These are phyloP conservation scores for Eumaeus atala DNA, from an alignment of 1,140 invertebrate genomes.

Conservation along the genomic window DNA sequence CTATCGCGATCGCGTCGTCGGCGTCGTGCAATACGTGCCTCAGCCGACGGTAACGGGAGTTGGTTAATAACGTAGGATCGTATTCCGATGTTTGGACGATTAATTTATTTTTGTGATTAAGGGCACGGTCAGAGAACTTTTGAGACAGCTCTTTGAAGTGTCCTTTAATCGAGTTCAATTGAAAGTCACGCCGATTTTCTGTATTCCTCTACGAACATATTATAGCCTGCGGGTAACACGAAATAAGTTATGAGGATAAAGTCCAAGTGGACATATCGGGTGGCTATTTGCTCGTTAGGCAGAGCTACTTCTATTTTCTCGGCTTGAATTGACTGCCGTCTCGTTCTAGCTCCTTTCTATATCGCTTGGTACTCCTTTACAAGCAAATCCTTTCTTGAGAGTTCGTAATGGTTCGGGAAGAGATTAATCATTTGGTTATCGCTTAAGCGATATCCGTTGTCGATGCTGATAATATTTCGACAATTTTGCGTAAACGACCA, in stretches of 20 bases:
- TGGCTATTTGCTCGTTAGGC: slow-evolving; percentile 80
- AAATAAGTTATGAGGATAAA: slow-evolving; percentile 96
- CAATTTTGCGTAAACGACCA: slow-evolving; percentile 95
- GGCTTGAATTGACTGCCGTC: slow-evolving; percentile 90
- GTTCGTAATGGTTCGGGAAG: slow-evolving; percentile 95
- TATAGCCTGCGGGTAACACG: slow-evolving; percentile 95
- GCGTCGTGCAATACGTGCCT: too few relatives aligned
- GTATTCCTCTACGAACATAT: slow-evolving; percentile 98
- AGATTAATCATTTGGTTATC: slow-evolving; percentile 95
- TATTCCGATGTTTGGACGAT: too few relatives aligned
- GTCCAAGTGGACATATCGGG: slow-evolving; percentile 88
- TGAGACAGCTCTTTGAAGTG: too few relatives aligned
- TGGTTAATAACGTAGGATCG: too few relatives aligned
- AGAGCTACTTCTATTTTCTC: slow-evolving; percentile 77
- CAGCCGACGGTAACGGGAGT: too few relatives aligned
- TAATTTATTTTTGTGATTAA: too few relatives aligned
- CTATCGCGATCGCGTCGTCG: too few relatives aligned
- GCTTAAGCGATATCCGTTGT: slow-evolving; percentile 91
- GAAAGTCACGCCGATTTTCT: too few relatives aligned
- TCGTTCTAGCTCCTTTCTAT: slow-evolving; percentile 92
- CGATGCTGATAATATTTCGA: slow-evolving; percentile 92
- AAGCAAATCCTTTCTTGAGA: slow-evolving; percentile 94
- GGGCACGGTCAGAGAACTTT: too few relatives aligned
- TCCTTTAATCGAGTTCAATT: too few relatives aligned
- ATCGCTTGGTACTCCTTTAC: slow-evolving; percentile 97